Base-by-base conservation (phyloP, 2,113 vertebrate species). In the Platanista minor region DNA sequence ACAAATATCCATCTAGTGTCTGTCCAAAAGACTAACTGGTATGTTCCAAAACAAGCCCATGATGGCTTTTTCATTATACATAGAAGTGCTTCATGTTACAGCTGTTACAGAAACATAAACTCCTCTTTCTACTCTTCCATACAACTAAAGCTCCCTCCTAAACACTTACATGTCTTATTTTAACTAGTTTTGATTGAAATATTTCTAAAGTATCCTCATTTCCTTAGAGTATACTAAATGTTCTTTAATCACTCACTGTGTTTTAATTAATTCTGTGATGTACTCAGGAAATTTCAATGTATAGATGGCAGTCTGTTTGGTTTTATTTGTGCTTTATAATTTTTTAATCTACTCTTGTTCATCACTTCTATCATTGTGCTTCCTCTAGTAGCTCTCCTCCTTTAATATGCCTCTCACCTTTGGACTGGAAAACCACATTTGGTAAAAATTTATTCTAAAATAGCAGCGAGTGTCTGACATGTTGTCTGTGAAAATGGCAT, bases 121-220 rank as follows among this genome's bases (percentile, higher is more conserved):
- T 54, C 41, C 27, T 75, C 25, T 94, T 91, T 23, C 6, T 66
- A 29, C 20, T 71, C 6, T 84, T 43, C 10, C 14, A 25, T 29
- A n/a, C 11, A 91, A 66, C 10, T 18, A 20, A 71, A 92, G 11
- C 14, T 57, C 33, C 21, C 21, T 2, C 17, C 52, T 72, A 72
- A 78, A 78, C 23, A 72, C 1, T 87, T 49, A 59, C 18, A 29
- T 54, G 39, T 74, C 87, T 74, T 33, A 90, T 66, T 82, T 94
- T 85, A 91, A 96, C 57, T 91, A 21, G 36, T 96, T 81, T 86
- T 94, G 49, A 71, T 54, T 33, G 20, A 95, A 91, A 81, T 95
- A 89, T 54, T 86, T 95, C 41, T 64, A 57, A 96, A 67, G 36
- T 91, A 49, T 41, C 43, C 27, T 91, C 39, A 77, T 91, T 92